Evolutionary conservation across 2,797 vertebrate genomes (phyloP).

Genomic region (Crenuchus spilurus): DNA sequence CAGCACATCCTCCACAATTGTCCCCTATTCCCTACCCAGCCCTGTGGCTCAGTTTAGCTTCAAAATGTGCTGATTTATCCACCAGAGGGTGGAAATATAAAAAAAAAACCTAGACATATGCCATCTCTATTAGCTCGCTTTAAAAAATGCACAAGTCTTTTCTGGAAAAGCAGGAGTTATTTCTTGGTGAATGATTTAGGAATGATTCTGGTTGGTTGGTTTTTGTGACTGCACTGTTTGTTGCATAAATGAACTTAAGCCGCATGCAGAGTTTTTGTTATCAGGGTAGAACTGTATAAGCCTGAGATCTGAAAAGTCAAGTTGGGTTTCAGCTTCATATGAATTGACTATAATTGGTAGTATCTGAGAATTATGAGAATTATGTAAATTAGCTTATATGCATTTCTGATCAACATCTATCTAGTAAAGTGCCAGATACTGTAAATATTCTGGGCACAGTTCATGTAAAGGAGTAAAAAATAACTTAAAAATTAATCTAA

Average conservation of each 20-base stretch:
- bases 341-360: background rate
- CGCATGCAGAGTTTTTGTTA: conserved; percentile 14
- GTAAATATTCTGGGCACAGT: background rate
- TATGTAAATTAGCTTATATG: too few species aligned
- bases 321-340: background rate
- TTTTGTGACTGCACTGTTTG: background rate
- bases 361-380: background rate
- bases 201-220: background rate
- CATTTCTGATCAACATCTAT: background rate
- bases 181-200: background rate
- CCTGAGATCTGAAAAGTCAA: conserved; percentile 12
- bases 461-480: background rate
- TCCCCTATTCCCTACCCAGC: conserved; percentile 20
- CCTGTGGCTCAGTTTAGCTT: conserved; percentile 21
- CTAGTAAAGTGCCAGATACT: background rate
- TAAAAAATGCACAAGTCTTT: background rate
- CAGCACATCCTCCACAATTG: conserved; percentile 37
- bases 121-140: background rate
- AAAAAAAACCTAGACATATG: background rate
- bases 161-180: background rate
- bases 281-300: conserved; percentile 5
- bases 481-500: too few species aligned
- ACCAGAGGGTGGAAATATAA: conserved; percentile 8
- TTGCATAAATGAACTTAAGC: conserved; percentile 32
- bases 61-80: conserved; percentile 37